Base-by-base conservation (phyloP, 2,888 invertebrate genomes). In the Sphaerophoria rueppellii region DNA sequence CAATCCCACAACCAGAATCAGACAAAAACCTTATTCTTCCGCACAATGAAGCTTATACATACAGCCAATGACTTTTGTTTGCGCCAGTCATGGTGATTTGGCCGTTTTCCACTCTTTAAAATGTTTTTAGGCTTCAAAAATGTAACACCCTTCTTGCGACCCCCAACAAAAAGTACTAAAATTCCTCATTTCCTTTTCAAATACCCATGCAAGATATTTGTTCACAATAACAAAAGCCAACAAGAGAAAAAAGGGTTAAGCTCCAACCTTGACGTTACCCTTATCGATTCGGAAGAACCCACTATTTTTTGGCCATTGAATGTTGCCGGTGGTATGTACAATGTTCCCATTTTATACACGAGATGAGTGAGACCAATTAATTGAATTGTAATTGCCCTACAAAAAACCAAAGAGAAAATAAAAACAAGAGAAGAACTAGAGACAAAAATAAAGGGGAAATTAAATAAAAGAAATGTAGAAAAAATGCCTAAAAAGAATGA, bases 361-460 rank as follows among this genome's bases (percentile, higher is more conserved):
- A 55, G 54, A 74, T 79, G 48, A 82, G 69, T 67, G 40, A 50
- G 48, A 61, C 74, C 75, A 76, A 76, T 85, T 81, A 81, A 85
- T 81, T 85, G 81, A 81, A 85, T 85, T 85, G 81, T 85, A 81
- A 85, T 76, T 76, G 81, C 58, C 72, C 81, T 73, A 81, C 65
- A 79, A 78, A 78, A 74, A 74, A 74, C 70, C 74, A 65, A 82
- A 79, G 79, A 81, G 81, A 69, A 50, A 70, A 54, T 9, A 50
- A 34, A 69, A 77, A 79, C 57, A 67, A 85, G 85, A 83, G 82
- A 80, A 34, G 55, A n/a, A n/a, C n/a, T 76, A 76, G 60, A 77
- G 60, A 63, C 83, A 83, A 83, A 81, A 76, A 76, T 76, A 76
- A 81, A 63, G 67, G 16, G 67, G 69, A 75, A 85, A 69, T 11